These are phyloP conservation scores for Paguma larvata DNA, from an alignment of 2,797 vertebrate species.

Conservation along the genomic window DNA sequence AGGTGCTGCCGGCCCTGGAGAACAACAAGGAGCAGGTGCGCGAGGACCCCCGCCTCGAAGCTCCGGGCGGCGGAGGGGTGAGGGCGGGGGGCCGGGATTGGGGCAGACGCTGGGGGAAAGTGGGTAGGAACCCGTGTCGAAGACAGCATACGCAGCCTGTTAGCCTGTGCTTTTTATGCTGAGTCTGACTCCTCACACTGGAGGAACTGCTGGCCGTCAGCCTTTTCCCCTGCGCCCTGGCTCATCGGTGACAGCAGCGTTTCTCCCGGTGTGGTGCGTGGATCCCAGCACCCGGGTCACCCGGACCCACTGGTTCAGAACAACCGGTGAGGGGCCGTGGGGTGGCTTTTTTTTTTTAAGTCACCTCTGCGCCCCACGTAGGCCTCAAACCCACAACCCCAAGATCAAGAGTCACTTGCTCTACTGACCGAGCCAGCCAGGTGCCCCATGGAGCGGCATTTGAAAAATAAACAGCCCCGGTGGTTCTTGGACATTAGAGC, in stretches of 20 bases:
- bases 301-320: background rate
- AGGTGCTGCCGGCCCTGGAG: slow-evolving; percentile 96
- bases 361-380: accelerated
- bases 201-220: background rate
- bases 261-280: background rate
- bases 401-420: background rate
- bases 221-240: background rate
- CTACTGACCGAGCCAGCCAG: background rate
- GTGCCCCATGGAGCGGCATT: background rate
- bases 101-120: background rate
- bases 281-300: background rate
- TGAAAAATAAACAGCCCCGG: slow-evolving; percentile 16
- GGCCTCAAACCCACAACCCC: background rate
- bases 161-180: background rate
- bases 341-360: background rate
- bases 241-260: background rate
- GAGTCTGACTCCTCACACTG: background rate
- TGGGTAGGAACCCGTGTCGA: background rate
- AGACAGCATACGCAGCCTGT: background rate
- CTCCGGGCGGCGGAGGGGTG: background rate
- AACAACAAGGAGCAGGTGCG: slow-evolving; percentile 95
- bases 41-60: no score
- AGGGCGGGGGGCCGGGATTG: background rate
- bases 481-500: background rate
- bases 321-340: background rate